These are phyloP conservation scores for Euphydryas editha DNA, from an alignment of 2,888 invertebrate species.

Conservation along the genomic window DNA sequence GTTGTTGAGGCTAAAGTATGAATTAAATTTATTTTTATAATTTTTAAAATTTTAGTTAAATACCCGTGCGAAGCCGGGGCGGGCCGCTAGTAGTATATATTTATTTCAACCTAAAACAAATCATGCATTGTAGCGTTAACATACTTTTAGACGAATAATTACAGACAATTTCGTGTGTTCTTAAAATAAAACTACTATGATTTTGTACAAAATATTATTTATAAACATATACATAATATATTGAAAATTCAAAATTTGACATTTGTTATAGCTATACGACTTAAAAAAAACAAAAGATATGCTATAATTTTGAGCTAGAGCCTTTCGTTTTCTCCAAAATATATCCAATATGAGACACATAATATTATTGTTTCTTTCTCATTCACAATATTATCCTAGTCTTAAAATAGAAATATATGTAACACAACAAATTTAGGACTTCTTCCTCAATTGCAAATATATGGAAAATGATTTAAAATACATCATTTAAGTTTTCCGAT, in stretches of 20 bases:
- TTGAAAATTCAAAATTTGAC: neutral
- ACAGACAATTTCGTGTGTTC: neutral
- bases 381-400: neutral
- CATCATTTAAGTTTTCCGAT: too few relatives aligned
- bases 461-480: neutral
- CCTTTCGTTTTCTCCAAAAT: constrained; percentile 12
- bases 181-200: constrained; percentile 14
- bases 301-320: constrained; percentile 20
- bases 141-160: too few relatives aligned
- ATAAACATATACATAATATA: constrained; percentile 10
- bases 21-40: too few relatives aligned
- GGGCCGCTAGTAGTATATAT: too few relatives aligned
- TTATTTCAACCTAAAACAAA: too few relatives aligned
- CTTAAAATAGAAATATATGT: neutral
- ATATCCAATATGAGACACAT: constrained; percentile 21
- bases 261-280: neutral
- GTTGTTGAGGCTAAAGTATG: too few relatives aligned
- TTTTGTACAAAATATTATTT: constrained; percentile 21
- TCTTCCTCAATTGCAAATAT: neutral
- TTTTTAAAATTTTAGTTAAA: too few relatives aligned
- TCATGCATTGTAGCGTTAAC: too few relatives aligned
- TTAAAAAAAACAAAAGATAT: neutral
- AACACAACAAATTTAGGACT: neutral
- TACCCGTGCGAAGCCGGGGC: too few relatives aligned
- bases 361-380: constrained; percentile 10